Conservation (phyloP, 2,113 vertebrate genomes). For the Hippoglossus stenolepis region DNA sequence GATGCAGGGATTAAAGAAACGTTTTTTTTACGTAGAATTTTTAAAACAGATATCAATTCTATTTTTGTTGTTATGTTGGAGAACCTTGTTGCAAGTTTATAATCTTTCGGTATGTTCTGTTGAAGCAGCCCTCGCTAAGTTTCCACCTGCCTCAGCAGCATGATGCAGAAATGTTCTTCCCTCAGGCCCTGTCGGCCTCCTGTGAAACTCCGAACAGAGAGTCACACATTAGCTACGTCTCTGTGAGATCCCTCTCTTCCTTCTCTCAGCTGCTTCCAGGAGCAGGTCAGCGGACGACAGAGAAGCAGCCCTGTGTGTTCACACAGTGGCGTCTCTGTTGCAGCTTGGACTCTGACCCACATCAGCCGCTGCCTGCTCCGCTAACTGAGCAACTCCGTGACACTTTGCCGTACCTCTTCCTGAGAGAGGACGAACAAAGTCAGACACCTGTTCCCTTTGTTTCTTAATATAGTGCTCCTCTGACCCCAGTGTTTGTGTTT, state of each 20-base stretch:
- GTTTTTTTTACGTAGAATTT: too few relatives aligned
- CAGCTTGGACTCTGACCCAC: constrained; percentile 52
- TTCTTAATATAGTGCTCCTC: constrained; percentile 28
- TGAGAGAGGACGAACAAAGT: constrained; percentile 39
- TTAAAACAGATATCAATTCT: too few relatives aligned
- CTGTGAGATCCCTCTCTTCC: constrained; percentile 24
- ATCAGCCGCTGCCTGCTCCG: constrained; percentile 52
- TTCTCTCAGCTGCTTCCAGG: constrained; percentile 41
- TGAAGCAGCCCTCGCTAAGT: not conserved
- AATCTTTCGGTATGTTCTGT: not conserved
- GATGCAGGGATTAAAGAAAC: too few relatives aligned
- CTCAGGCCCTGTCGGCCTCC: not conserved
- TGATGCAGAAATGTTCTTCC: constrained; percentile 24
- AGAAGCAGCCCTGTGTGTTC: constrained; percentile 62
- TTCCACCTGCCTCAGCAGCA: constrained; percentile 37
- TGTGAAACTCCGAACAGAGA: constrained; percentile 42
- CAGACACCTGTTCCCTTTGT: constrained; percentile 62
- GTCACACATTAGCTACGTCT: constrained; percentile 31
- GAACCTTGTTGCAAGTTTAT: not conserved
- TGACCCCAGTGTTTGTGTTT: constrained; percentile 46
- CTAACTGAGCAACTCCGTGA: constrained; percentile 44
- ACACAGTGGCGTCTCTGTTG: constrained; percentile 69
- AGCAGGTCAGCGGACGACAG: constrained; percentile 50
- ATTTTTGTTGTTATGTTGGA: too few relatives aligned
- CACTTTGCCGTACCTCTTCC: constrained; percentile 49